Evolutionary conservation across 2,888 invertebrate species (phyloP), one percentile per base, ranked within the genome.

Genomic region (Idaea dimidiata): DNA sequence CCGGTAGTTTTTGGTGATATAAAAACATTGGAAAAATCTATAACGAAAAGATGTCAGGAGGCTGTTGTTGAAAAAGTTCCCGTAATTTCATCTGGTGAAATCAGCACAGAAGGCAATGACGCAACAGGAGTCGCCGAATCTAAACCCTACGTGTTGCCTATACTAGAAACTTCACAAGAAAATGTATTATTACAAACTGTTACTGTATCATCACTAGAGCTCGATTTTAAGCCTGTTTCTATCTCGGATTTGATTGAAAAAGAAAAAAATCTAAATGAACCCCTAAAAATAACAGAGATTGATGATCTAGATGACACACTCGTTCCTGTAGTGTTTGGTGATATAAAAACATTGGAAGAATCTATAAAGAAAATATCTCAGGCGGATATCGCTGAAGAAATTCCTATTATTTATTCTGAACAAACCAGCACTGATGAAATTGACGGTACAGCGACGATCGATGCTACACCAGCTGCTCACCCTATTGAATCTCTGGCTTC

Each of bases 291-390:
- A 55, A 75, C 77, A 54, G 72, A 80, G 64, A 77, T 80, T 59
- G 79, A 81, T 61, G 82, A 84, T 53, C 66, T 79, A 1, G 71
- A 82, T 65, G 73, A 83, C 24, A 81, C 81, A 18, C 77, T 86
- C 67, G 80, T 87, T 54, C 80, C 86, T 65, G 65, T 84, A 55
- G 84, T 88, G 63, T 89, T 87, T 64, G 85, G 84, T 64, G 76
- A 82, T 58, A 68, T 79, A 10, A 73, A 76, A 54, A 72, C 80
- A 54, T 66, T 76, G 32, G 76, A 83, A 74, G 70, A 75, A 59
- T 73, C 77, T 17, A 73, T 79, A 6, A 65, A 73, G 62, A 68
- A 73, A 61, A 71, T 61, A 18, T 66, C 73, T 18, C 17, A 18
- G 18, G 18, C 18, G 8, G 18, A 4, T 56, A 17, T 56, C 18